Evolutionary conservation across 1,140 invertebrate species (phyloP), one percentile per base, ranked within the genome.

Genomic region (Plectrocnemia conspersa): DNA sequence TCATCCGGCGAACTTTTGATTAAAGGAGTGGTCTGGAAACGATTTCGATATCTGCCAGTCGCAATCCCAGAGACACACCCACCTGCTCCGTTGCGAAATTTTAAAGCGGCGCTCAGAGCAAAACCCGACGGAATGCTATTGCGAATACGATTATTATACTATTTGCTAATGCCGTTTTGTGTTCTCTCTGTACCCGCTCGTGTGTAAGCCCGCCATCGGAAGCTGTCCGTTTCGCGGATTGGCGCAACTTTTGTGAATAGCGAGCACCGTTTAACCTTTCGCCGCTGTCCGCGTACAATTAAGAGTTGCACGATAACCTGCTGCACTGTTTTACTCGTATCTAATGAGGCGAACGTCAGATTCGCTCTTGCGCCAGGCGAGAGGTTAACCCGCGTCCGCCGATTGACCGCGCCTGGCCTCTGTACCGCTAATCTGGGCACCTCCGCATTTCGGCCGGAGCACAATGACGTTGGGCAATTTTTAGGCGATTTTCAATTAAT

Each of bases 81-180:
- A 60, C 58, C 58, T 54, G 52, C 52, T 46, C 52, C 40, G 22
- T 59, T 59, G 53, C 58, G 58, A 59, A 52, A 59, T 38, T 50
- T 50, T 53, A 45, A n/a, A 56, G 41, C 53, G 48, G 49, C 27
- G 53, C 58, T 56, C 48, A 32, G 38, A 54, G 49, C 58, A 41
- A 59, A 54, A 59, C 29, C 45, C 38, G 40, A 19, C 52, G 52
- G 57, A 59, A 59, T 59, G 58, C 40, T 59, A 59, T 59, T 59
- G 58, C 58, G 41, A 59, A 59, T 59, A 38, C 52, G 29, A 59
- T 36, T 50, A 47, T 52, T 55, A 55, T 54, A 54, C 25, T 54
- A 59, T 59, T 58, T 58, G 56, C 50, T 54, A 58, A 58, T 58
- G 35, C 50, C 50, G 40, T 52, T 58, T 48, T 35, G 49, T 46